Evolutionary conservation across 2,888 invertebrate species (phyloP), one percentile per base, ranked within the genome.

Genomic region (Gandaritis pyraliata): DNA sequence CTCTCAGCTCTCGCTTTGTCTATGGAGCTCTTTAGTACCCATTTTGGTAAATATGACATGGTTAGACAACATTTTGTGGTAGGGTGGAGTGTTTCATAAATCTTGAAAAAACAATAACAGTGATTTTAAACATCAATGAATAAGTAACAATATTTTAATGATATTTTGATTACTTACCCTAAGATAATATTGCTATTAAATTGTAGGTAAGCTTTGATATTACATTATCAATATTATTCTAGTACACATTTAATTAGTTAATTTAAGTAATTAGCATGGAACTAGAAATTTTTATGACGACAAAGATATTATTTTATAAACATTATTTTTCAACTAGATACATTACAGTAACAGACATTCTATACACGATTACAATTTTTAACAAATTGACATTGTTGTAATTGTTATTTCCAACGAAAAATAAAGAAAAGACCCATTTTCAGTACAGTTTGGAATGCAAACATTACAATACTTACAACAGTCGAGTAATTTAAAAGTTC

Each of bases 61-160:
- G 33, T 43, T 16, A 29, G 29, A 51, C 23, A 41, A 29, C 30
- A 33, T 43, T 30, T 48, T 53, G 29, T 48, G 49, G 48, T 53
- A 33, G 2, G 48, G 36, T 52, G 30, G 8, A 18, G 39, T 50
- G 36, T 30, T 47, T 56, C 41, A 53, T 49, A 85, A 83, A 85
- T 82, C 82, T 83, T 69, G 77, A 74, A 77, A 79, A 74, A 73
- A 74, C 73, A 74, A 65, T 80, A 83, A 86, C 81, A 83, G 75
- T 81, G 80, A 76, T 74, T 73, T 73, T 63, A 71, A 71, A 70
- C 69, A 73, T 67, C 70, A 63, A 71, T 66, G 56, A 58, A 68
- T 68, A 59, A 68, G 62, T 69, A 75, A 75, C 71, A 72, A 71
- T 70, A 52, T 63, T 18, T 46, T 43, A 29, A 38, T 58, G 50